Percentiles rank a stretch among this genome's conserved stretches.
Conservation (phyloP, 2,113 vertebrate genomes). For the Hemibagrus wyckioides region DNA sequence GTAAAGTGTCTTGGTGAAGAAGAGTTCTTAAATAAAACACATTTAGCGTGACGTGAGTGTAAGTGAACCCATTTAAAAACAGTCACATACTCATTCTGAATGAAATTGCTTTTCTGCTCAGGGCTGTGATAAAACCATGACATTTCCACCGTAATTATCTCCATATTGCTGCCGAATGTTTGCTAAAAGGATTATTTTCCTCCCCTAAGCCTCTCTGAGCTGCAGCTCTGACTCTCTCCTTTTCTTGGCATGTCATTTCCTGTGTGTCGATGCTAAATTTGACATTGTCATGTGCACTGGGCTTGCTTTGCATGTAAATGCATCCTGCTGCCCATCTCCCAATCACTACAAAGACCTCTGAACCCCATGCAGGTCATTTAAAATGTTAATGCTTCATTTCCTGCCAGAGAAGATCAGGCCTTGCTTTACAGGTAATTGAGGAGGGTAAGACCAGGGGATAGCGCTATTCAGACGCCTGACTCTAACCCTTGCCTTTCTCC, state of each 20-base stretch:
- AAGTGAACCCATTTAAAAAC: conserved; percentile 56
- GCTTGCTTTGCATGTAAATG: conserved; percentile 50
- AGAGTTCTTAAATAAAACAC: conserved; percentile 33
- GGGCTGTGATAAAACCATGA: conserved; percentile 55
- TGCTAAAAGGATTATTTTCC: conserved; percentile 58
- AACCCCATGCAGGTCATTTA: conserved; percentile 46
- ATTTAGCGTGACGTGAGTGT: conserved; percentile 57
- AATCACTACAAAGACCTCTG: conserved; percentile 30
- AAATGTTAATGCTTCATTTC: conserved; percentile 58
- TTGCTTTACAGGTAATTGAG: conserved; percentile 45
- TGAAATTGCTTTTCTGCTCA: conserved; percentile 56
- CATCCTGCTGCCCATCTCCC: conserved; percentile 31
- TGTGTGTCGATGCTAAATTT: conserved; percentile 50
- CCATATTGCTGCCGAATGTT: conserved; percentile 57
- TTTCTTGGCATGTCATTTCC: conserved; percentile 52
- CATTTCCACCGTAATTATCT: conserved; percentile 60
- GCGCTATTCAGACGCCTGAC: conserved; percentile 41
- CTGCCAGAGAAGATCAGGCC: conserved; percentile 43
- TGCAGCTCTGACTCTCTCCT: conserved; percentile 26
- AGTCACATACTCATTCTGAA: conserved; percentile 51
- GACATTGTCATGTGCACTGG: conserved; percentile 47
- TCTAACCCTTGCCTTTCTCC: conserved; percentile 37
- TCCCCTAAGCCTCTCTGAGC: conserved; percentile 48
- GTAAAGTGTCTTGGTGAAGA: neutral
- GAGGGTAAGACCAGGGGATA: conserved; percentile 42